phyloP scores from a whole-genome alignment of 2,113 vertebrate genomes.

The Paralichthys olivaceus region DNA sequence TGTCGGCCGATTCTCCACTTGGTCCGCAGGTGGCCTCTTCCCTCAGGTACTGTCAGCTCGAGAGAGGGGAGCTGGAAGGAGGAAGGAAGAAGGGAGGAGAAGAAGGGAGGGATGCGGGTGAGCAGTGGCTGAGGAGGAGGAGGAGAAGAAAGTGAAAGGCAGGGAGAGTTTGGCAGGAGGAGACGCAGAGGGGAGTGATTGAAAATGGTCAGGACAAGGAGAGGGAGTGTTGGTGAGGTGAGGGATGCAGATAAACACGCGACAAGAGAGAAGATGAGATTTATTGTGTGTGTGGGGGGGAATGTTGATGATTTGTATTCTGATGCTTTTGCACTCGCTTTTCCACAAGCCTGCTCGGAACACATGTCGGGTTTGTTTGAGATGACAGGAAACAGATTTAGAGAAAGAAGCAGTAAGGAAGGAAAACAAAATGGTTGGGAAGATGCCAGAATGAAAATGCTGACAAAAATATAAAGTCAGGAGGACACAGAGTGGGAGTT shows the following conservation, averaged over 20 bases:
- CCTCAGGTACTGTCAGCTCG: slow-evolving; percentile 75
- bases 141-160: slow-evolving; percentile 36
- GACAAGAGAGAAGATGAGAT: slow-evolving; percentile 43
- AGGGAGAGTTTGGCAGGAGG: slow-evolving; percentile 39
- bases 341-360: slow-evolving; percentile 34
- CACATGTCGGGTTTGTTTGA: slow-evolving; percentile 57
- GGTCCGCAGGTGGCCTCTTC: slow-evolving; percentile 77
- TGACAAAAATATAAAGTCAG: slow-evolving; percentile 27
- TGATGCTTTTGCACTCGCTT: slow-evolving; percentile 17
- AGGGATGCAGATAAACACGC: slow-evolving; percentile 39
- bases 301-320: slow-evolving; percentile 57
- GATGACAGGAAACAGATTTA: slow-evolving; percentile 39
- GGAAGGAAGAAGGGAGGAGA: slow-evolving; percentile 28
- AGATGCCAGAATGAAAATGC: slow-evolving; percentile 16
- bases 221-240: slow-evolving; percentile 30
- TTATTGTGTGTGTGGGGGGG: slow-evolving; percentile 21
- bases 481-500: slow-evolving; percentile 12
- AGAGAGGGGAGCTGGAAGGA: slow-evolving; percentile 57
- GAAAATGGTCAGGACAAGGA: slow-evolving; percentile 43
- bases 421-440: slow-evolving; percentile 32
- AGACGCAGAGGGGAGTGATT: slow-evolving; percentile 37
- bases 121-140: slow-evolving; percentile 43
- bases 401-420: slow-evolving; percentile 24
- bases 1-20: slow-evolving; percentile 75
- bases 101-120: slow-evolving; percentile 2